Evolutionary conservation across 2,113 vertebrate genomes (phyloP).

Genomic region (Paramormyrops kingsleyae): DNA sequence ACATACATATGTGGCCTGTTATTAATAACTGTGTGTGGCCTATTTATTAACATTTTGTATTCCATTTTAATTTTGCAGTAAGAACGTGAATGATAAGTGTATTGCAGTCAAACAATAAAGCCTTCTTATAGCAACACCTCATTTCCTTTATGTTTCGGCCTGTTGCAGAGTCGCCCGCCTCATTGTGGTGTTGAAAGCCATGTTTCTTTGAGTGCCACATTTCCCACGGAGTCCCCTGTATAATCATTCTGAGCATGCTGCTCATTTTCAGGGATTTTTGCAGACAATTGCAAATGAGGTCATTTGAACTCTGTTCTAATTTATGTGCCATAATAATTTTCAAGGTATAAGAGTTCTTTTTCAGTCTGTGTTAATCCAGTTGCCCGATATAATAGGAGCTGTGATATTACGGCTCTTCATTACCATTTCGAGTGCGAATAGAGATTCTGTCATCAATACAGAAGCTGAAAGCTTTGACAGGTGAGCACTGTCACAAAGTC

Average conservation of each 20-base stretch:
- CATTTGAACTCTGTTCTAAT: conserved; percentile 18
- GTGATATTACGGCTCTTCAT: background rate
- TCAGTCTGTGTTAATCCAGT: conserved; percentile 8
- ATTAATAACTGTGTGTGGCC: conserved; percentile 12
- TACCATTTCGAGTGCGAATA: background rate
- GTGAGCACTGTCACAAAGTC: background rate
- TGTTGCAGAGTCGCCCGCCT: background rate
- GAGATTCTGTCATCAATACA: background rate
- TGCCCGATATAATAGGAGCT: background rate
- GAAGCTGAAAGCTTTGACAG: background rate
- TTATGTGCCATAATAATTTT: conserved; percentile 16
- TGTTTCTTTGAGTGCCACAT: conserved; percentile 1
- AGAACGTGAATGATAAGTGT: conserved; percentile 18
- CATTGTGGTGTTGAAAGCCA: background rate
- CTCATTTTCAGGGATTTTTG: conserved; percentile 3
- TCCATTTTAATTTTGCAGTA: conserved; percentile 4
- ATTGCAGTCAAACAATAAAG: conserved; percentile 22
- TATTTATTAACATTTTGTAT: conserved; percentile 17
- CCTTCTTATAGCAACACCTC: conserved; percentile 16
- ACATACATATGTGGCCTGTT: conserved; percentile 8
- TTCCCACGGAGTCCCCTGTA: background rate
- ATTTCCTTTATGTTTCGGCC: conserved; percentile 7
- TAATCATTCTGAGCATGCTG: background rate
- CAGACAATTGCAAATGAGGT: conserved; percentile 17
- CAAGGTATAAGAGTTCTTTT: conserved; percentile 12